Evolutionary conservation across 2,113 vertebrate genomes (phyloP).

Genomic region (Cephalopterus ornatus): DNA sequence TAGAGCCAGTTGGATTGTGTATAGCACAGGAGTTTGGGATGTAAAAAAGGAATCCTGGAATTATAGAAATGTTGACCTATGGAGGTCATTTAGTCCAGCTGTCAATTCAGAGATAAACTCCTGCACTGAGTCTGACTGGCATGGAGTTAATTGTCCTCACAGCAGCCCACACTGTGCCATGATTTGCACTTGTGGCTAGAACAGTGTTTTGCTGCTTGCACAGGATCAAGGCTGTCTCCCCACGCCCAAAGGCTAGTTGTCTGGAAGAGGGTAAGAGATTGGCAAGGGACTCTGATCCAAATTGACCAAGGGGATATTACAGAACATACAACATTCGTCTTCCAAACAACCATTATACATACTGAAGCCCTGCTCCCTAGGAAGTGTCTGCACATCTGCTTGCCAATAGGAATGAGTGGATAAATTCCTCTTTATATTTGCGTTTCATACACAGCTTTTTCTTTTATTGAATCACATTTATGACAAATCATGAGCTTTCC

Average conservation of each 20-base stretch:
- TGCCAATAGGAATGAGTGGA: not conserved
- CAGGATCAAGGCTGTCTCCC: not conserved
- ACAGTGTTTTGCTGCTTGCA: not conserved
- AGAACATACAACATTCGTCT: not conserved
- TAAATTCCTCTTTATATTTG: not conserved
- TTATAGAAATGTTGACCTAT: not conserved
- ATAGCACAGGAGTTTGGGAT: not conserved
- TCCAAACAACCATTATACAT: not conserved
- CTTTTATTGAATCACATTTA: not conserved
- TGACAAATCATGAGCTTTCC: not conserved
- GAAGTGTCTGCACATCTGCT: not conserved
- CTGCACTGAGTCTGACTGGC: not conserved
- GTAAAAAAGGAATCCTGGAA: not conserved
- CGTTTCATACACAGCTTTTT: fast-evolving
- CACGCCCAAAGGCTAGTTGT: not conserved
- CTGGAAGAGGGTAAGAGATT: not conserved
- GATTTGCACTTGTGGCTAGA: not conserved
- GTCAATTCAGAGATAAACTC: not conserved
- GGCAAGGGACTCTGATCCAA: not conserved
- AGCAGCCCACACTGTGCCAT: not conserved
- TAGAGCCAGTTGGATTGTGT: not conserved
- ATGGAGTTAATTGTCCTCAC: not conserved
- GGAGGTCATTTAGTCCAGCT: not conserved
- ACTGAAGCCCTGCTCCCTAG: not conserved
- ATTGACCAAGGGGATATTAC: not conserved